Evolutionary conservation across 1,140 invertebrate genomes (phyloP).

Genomic region (Drosophila equinoxialis): DNA sequence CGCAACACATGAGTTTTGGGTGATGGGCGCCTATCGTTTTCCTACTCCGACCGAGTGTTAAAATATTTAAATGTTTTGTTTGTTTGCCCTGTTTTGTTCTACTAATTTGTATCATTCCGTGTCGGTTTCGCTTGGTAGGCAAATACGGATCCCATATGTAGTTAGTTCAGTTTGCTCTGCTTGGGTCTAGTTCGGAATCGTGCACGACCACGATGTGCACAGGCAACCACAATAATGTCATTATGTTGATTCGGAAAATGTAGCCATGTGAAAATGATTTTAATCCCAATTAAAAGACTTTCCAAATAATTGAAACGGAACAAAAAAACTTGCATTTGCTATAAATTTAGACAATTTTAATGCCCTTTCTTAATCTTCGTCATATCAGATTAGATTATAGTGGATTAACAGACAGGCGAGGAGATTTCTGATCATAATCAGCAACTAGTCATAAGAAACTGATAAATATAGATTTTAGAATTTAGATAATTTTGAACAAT

Average conservation of each 20-base stretch:
- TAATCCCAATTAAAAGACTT: not conserved
- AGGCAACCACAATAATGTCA: conserved; percentile 47
- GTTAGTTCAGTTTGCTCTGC: conserved; percentile 18
- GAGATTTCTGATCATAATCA: not conserved
- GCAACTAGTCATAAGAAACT: no score
- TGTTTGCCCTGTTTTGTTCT: conserved; percentile 32
- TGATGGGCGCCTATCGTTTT: not conserved
- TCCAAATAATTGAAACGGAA: not conserved
- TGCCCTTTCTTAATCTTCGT: no score
- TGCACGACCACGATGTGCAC: not conserved
- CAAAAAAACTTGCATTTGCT: not conserved
- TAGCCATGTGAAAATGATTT: not conserved
- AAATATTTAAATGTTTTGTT: conserved; percentile 63
- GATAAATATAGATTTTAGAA: no score
- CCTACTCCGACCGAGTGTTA: conserved; percentile 17
- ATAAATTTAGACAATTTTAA: no score
- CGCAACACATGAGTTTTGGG: not conserved
- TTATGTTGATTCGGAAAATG: conserved; percentile 33
- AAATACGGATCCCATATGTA: conserved; percentile 19
- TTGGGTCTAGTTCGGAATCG: conserved; percentile 10
- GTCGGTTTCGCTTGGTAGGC: conserved; percentile 21
- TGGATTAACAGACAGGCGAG: no score
- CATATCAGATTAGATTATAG: no score
- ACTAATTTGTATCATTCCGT: conserved; percentile 55
- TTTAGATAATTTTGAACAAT: not conserved